Percentiles rank a stretch among this genome's conserved stretches.
Conservation (phyloP, 1,140 invertebrate species). For the Hylyphantes graminicola region DNA sequence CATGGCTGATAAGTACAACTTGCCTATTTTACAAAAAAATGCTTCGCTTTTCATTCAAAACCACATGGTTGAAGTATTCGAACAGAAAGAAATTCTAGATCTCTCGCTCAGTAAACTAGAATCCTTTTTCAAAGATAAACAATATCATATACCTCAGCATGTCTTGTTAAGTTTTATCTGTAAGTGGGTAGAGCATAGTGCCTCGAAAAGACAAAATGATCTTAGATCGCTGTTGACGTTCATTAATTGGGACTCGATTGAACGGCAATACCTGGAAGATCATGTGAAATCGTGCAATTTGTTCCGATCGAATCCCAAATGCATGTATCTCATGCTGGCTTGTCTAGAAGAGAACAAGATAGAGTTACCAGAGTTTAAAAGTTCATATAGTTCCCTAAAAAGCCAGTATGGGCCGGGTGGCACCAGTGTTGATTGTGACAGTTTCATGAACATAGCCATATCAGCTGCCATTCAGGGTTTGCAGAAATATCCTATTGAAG, state of each 20-base stretch:
- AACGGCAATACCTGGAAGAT: constrained; percentile 69
- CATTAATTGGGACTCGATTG: constrained; percentile 69
- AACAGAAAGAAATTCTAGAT: constrained; percentile 68
- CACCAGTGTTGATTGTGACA: constrained; percentile 65
- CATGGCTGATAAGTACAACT: constrained; percentile 72
- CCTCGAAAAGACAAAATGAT: constrained; percentile 69
- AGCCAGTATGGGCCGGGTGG: constrained; percentile 67
- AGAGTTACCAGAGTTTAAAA: constrained; percentile 71
- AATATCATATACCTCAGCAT: constrained; percentile 64
- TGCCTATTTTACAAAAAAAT: constrained; percentile 69
- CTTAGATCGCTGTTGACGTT: constrained; percentile 71
- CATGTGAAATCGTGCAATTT: constrained; percentile 72
- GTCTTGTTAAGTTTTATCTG: constrained; percentile 70
- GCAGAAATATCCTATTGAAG: constrained; percentile 61
- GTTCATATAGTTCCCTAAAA: constrained; percentile 70
- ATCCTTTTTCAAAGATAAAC: constrained; percentile 64
- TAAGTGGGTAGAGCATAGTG: constrained; percentile 72
- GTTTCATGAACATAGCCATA: constrained; percentile 67
- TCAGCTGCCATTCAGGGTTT: constrained; percentile 67
- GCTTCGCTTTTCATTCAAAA: constrained; percentile 70
- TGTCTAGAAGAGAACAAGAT: constrained; percentile 73
- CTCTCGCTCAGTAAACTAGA: constrained; percentile 66
- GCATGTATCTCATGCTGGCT: constrained; percentile 73
- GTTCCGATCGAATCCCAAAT: constrained; percentile 70
- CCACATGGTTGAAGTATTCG: constrained; percentile 70